A percentile compares a stretch with the other conserved stretches of the same genome.
These are phyloP conservation scores for Prinia subflava DNA, from an alignment of 2,113 vertebrate genomes.

Conservation along the genomic window DNA sequence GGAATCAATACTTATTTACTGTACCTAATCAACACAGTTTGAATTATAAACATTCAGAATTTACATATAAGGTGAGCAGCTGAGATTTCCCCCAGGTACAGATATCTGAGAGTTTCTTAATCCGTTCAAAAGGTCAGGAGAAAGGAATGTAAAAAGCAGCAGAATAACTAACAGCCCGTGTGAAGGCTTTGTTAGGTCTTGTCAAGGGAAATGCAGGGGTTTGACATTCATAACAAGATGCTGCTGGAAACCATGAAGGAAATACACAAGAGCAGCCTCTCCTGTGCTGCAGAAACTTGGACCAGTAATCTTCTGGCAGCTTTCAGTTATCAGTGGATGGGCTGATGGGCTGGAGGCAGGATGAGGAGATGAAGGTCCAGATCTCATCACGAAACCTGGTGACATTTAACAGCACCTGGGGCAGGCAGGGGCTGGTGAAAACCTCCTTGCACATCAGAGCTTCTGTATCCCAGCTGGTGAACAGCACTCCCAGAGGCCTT, in stretches of 20 bases:
- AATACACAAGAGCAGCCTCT: background rate
- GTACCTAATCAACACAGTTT: conserved; percentile 59
- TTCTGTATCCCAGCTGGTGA: rapidly evolving
- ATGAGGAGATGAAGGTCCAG: background rate
- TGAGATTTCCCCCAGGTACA: conserved; percentile 30
- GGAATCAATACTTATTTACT: conserved; percentile 67
- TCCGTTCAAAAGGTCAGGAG: background rate
- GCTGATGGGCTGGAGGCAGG: background rate
- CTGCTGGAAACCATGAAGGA: conserved; percentile 14
- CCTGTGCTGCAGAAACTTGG: background rate
- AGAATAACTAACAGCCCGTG: background rate
- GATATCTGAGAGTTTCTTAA: conserved; percentile 3
- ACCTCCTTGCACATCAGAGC: background rate
- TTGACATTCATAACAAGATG: conserved; percentile 2
- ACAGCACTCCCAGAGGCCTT: background rate
- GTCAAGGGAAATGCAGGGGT: background rate
- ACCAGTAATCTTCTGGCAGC: background rate
- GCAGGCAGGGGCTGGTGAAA: background rate
- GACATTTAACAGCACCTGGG: background rate
- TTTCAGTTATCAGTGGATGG: background rate
- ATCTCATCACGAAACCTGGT: background rate
- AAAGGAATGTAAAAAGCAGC: background rate
- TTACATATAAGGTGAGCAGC: background rate
- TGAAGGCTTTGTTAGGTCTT: background rate
- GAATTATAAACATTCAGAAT: conserved; percentile 32